A percentile compares a stretch with the other conserved stretches of the same genome.
These are phyloP conservation scores for Bombycilla garrulus DNA, from an alignment of 2,113 vertebrate genomes.

Conservation along the genomic window DNA sequence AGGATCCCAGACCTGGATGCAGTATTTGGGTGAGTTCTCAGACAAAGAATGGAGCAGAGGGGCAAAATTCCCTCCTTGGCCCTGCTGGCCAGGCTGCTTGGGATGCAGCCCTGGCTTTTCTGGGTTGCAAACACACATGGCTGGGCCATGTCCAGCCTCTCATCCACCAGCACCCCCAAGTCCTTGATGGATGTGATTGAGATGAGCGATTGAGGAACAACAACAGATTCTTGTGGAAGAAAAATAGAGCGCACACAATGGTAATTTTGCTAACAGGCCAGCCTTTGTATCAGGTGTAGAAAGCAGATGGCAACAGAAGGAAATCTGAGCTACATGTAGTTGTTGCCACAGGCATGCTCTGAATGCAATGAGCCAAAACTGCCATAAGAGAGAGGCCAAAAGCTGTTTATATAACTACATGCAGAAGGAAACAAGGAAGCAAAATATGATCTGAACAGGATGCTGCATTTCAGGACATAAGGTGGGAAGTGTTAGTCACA, in stretches of 20 bases:
- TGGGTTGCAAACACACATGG: neutral
- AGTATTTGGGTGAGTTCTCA: neutral
- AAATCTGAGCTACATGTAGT: neutral
- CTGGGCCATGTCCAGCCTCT: neutral
- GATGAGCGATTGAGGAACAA: neutral
- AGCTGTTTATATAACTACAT: neutral
- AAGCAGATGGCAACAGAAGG: slow-evolving; percentile 8
- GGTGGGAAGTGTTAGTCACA: slow-evolving; percentile 60
- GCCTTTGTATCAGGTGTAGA: slow-evolving; percentile 2
- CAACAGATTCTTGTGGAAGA: neutral
- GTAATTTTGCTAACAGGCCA: neutral
- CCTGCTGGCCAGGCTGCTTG: neutral
- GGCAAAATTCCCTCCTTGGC: neutral
- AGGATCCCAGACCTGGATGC: no score
- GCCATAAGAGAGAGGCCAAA: neutral
- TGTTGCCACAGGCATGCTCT: neutral
- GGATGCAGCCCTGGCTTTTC: neutral
- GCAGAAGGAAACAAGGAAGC: neutral
- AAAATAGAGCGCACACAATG: neutral
- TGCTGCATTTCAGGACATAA: slow-evolving; percentile 39
- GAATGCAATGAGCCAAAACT: neutral
- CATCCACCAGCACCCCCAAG: neutral
- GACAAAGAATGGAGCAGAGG: rapidly evolving
- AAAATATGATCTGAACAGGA: slow-evolving; percentile 14
- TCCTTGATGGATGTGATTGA: neutral